Conservation (phyloP, 2,113 vertebrate species). For the Accipiter cooperii region DNA sequence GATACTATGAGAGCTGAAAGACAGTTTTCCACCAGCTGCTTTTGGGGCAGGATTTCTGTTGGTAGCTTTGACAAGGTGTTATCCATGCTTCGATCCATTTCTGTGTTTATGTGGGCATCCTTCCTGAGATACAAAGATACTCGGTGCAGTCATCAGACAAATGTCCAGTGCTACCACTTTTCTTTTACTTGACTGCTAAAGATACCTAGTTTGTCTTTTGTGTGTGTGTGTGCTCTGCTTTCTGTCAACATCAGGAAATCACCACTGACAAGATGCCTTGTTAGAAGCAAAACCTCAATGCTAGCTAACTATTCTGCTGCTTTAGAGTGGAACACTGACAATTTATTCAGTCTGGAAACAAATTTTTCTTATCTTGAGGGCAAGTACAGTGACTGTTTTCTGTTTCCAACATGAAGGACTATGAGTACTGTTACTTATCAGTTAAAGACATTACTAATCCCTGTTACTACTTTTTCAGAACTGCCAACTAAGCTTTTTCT, state of each 20-base stretch:
- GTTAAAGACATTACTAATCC: not conserved
- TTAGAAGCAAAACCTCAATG: not conserved
- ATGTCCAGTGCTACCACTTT: too few relatives aligned
- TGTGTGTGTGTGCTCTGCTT: not conserved
- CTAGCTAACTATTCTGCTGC: not conserved
- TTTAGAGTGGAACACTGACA: not conserved
- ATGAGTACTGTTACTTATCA: not conserved
- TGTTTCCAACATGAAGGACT: not conserved
- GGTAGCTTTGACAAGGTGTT: not conserved
- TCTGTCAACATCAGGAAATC: not conserved
- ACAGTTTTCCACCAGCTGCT: not conserved
- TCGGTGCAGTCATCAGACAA: not conserved
- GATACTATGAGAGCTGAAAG: not conserved
- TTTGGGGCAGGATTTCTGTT: not conserved
- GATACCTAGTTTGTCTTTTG: not conserved
- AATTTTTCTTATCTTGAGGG: not conserved
- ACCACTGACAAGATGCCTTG: not conserved
- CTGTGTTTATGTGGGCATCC: not conserved
- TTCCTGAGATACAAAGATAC: not conserved
- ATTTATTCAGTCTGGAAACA: not conserved
- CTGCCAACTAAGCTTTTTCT: not conserved
- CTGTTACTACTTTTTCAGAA: not conserved
- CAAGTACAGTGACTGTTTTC: not conserved
- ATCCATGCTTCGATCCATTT: not conserved
- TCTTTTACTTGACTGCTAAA: not conserved